Evolutionary conservation across 64 coral and sea anemone genomes (phyloP).

Genomic region (Pachyseris speciosa): DNA sequence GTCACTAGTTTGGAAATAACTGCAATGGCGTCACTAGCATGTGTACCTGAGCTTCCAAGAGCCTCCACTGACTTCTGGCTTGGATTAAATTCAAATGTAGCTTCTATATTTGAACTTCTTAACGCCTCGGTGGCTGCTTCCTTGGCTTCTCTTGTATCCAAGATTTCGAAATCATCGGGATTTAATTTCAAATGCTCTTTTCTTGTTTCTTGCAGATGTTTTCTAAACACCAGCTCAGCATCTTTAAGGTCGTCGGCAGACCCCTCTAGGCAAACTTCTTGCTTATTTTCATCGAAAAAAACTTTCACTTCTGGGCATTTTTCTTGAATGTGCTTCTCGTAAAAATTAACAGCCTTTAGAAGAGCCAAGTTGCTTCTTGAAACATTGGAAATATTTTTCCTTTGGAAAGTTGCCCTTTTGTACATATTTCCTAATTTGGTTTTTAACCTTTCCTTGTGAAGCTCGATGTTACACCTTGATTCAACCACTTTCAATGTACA

Average conservation of each 20-base stretch:
- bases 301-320: constrained; percentile 29
- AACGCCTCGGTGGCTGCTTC: background rate
- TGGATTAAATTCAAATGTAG: constrained; percentile 14
- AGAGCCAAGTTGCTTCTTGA: constrained; percentile 28
- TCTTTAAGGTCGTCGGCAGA: constrained; percentile 19
- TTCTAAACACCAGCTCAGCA: background rate
- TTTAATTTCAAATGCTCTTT: background rate
- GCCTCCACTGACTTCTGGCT: background rate
- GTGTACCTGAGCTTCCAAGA: constrained; percentile 9
- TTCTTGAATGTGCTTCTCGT: background rate
- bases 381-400: background rate
- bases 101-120: background rate
- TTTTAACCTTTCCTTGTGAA: background rate
- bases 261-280: constrained; percentile 19
- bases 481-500: background rate
- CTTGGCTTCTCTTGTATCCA: constrained; percentile 9
- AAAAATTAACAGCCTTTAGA: constrained; percentile 34
- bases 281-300: constrained; percentile 6
- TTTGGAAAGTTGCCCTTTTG: constrained; percentile 21
- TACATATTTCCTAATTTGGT: background rate
- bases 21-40: constrained; percentile 32
- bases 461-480: background rate
- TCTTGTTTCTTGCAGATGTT: background rate
- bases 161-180: constrained; percentile 23
- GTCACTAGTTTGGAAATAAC: constrained; percentile 11